These are phyloP conservation scores for Rhipidura dahli DNA, from an alignment of 2,113 vertebrate genomes.

Conservation along the genomic window DNA sequence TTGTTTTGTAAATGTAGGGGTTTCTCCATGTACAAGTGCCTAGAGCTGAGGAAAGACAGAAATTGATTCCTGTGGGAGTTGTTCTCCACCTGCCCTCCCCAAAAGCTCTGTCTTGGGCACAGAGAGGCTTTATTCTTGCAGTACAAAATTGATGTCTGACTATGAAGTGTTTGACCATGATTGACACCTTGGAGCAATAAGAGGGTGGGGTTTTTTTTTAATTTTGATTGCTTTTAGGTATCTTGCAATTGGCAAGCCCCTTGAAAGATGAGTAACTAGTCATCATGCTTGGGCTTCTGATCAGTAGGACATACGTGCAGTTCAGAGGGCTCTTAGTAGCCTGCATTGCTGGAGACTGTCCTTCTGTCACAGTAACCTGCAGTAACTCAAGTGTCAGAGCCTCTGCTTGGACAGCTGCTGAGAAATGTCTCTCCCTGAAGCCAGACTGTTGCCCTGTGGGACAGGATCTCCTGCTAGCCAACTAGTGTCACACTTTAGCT, in stretches of 20 bases:
- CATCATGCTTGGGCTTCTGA: background rate
- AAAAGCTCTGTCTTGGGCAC: background rate
- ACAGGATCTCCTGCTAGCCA: background rate
- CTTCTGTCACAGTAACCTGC: background rate
- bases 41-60: background rate
- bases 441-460: background rate
- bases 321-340: background rate
- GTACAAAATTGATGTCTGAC: background rate
- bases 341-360: background rate
- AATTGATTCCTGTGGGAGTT: background rate
- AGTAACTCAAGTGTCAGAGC: background rate
- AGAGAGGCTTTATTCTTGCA: background rate
- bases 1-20: background rate
- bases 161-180: background rate
- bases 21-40: background rate
- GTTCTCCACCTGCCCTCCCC: background rate
- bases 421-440: background rate
- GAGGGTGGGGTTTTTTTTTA: fast-evolving
- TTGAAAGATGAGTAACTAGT: background rate
- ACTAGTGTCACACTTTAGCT: background rate
- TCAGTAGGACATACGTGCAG: background rate
- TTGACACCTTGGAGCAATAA: background rate
- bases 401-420: background rate
- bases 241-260: background rate
- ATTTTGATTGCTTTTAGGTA: background rate